Evolutionary conservation across 2,888 invertebrate species (phyloP), one percentile per base, ranked within the genome.

Genomic region (Pyrochroa serraticornis): DNA sequence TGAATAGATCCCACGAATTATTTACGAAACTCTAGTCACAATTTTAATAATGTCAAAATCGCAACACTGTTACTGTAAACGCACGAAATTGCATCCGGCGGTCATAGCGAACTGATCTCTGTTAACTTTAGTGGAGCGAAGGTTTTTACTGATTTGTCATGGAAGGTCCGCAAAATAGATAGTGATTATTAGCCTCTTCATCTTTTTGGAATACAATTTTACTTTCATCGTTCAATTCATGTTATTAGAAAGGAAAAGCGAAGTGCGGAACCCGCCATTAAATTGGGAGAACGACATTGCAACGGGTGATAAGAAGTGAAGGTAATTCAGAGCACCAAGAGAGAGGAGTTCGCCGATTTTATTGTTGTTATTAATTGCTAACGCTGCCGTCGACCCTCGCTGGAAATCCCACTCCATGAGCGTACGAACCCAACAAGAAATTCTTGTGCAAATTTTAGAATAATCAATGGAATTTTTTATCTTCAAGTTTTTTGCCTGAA

Each of bases 191-290:
- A 43, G 10, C 7, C 7, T 48, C 8, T 49, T 49, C 39, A 41
- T 55, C 38, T 48, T 48, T 48, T 54, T 46, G 13, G 35, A 34
- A 22, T 10, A 39, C 13, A 43, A 31, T 45, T 57, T 51, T 45
- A 51, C 57, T 57, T 57, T 57, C 57, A 43, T 48, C 30, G 8
- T 34, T 33, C 35, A 22, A 44, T 52, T 38, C 10, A 6, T 1
- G 30, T 12, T 54, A 12, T 51, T 57, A 57, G 57, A 57, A 57
- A 57, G 57, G 51, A 51, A 46, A 51, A 46, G 46, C 35, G 10
- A 22, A 22, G 22, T 22, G 12, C 22, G 35, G 39, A 22, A 44
- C 32, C 14, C n/a, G 34, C 22, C 22, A 22, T 22, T 22, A 35
- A 38, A 10, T 47, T 37, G 48, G 41, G 22, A 22, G 22, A 22